phyloP scores from a whole-genome alignment of 2,797 vertebrate genomes.

The Leptoclinus maculatus region DNA sequence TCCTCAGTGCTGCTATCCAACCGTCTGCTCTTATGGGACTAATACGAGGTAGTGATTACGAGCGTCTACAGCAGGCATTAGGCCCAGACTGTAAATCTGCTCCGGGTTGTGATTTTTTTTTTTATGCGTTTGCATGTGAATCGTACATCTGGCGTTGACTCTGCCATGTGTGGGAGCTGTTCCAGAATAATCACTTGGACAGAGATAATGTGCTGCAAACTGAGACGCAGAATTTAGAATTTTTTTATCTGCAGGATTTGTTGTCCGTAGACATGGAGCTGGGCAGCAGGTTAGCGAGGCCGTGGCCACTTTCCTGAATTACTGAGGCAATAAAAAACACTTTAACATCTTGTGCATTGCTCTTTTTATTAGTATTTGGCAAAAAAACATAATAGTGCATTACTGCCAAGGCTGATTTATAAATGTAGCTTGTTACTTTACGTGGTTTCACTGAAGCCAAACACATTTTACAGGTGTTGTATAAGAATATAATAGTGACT shows the following conservation, averaged over 20 bases:
- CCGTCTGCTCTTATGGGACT: constrained; percentile 40
- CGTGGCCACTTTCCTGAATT: neutral
- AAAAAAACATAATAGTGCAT: constrained; percentile 9
- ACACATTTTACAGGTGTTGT: neutral
- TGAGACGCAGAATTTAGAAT: constrained; percentile 32
- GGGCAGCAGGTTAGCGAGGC: constrained; percentile 17
- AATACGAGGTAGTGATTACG: constrained; percentile 54
- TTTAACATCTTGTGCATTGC: neutral
- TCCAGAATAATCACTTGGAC: constrained; percentile 60
- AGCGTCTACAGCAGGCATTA: constrained; percentile 58
- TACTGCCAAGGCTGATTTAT: neutral
- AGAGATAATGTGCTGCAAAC: constrained; percentile 39
- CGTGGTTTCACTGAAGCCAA: neutral
- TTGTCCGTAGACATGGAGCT: constrained; percentile 19
- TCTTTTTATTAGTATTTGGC: neutral
- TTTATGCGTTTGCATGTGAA: constrained; percentile 50
- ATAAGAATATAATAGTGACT: neutral
- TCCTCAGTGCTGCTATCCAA: constrained; percentile 19
- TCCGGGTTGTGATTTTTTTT: constrained; percentile 39
- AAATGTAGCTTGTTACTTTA: neutral
- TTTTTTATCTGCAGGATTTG: constrained; percentile 39
- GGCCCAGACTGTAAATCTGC: constrained; percentile 64
- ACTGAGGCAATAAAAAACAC: neutral
- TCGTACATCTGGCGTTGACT: constrained; percentile 49
- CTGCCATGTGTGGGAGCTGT: constrained; percentile 57